phyloP scores from a whole-genome alignment of 2,888 invertebrate genomes.

The Cacoxenus indagator region DNA sequence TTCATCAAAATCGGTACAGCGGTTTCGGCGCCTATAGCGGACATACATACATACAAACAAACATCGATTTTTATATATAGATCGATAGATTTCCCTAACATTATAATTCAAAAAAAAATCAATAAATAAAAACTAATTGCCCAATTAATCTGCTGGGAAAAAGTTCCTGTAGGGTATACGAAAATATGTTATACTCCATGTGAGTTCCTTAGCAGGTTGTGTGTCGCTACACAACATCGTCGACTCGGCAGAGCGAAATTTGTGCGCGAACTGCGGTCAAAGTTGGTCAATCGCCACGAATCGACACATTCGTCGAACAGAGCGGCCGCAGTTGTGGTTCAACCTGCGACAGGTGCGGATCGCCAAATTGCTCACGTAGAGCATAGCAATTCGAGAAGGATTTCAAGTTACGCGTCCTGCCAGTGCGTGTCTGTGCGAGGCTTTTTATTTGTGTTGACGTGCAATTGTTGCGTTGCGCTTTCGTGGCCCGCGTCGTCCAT shows the following conservation, averaged over 20 bases:
- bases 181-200: background rate
- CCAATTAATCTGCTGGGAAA: no score
- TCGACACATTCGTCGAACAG: background rate
- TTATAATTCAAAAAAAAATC: no score
- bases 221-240: background rate
- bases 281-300: background rate
- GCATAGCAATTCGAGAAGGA: background rate
- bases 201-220: background rate
- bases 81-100: no score
- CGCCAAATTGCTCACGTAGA: background rate
- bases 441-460: background rate
- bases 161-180: background rate
- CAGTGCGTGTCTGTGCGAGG: background rate
- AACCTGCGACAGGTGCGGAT: slow-evolving; percentile 46
- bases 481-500: background rate
- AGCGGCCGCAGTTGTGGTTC: slow-evolving; percentile 34
- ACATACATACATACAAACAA: no score
- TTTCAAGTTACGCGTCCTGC: background rate
- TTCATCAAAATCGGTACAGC: no score
- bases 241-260: background rate
- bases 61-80: no score
- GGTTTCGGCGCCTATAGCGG: no score
- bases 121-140: no score
- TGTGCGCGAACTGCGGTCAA: background rate
- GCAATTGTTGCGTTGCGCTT: background rate